phyloP scores from a whole-genome alignment of 53 echinoderm and acorn worm species.

The Arbacia lixula region DNA sequence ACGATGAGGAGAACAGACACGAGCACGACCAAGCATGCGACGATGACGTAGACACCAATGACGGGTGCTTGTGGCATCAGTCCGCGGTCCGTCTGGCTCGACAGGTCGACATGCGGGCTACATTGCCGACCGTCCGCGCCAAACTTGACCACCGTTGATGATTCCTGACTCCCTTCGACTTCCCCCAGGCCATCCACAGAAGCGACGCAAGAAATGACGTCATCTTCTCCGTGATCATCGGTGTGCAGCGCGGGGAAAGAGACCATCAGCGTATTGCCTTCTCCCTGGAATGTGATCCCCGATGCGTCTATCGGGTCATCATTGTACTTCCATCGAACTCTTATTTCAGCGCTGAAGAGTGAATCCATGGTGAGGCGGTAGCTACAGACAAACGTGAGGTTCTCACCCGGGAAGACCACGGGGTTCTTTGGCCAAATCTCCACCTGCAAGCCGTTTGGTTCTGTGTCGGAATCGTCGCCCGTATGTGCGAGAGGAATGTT shows the following conservation, averaged over 20 bases:
- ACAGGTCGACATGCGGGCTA: too few relatives aligned
- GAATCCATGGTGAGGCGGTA: conserved; percentile 6
- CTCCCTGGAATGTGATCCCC: background rate
- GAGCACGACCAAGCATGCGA: too few relatives aligned
- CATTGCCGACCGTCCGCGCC: too few relatives aligned
- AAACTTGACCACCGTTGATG: too few relatives aligned
- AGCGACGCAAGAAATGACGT: conserved; percentile 11
- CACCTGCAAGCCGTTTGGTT: background rate
- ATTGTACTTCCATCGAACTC: background rate
- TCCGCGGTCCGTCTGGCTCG: too few relatives aligned
- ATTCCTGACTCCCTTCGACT: too few relatives aligned
- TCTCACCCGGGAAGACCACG: background rate
- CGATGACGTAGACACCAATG: too few relatives aligned
- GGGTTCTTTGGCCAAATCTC: conserved; percentile 14
- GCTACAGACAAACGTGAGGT: conserved; percentile 13
- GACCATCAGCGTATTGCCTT: background rate
- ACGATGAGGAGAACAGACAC: too few relatives aligned
- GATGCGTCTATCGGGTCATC: background rate
- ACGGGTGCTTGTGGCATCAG: too few relatives aligned
- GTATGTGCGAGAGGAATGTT: background rate
- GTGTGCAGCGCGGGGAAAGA: too few relatives aligned
- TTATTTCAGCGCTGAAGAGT: background rate
- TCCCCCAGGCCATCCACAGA: too few relatives aligned
- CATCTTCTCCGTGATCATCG: too few relatives aligned
- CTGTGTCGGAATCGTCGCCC: background rate